Evolutionary conservation across 2,888 invertebrate genomes (phyloP).

Genomic region (Entomobrya multifasciata): DNA sequence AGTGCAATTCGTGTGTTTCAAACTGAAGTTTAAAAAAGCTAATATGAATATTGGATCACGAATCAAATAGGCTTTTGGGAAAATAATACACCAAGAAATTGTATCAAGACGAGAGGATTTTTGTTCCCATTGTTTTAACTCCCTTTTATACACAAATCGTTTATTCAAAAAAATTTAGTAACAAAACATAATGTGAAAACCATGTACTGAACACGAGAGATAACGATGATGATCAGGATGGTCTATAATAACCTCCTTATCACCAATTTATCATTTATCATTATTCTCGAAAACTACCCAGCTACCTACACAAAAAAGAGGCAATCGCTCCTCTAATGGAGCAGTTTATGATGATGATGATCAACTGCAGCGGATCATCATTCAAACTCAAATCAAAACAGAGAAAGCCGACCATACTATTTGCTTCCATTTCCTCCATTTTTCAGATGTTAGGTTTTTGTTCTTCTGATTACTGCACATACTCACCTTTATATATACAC

Average conservation of each 20-base stretch:
- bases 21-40: slow-evolving; percentile 10
- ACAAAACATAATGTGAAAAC: slow-evolving; percentile 33
- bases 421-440: neutral
- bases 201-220: slow-evolving; percentile 14
- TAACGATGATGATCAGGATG: slow-evolving; percentile 32
- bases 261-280: slow-evolving; percentile 64
- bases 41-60: slow-evolving; percentile 65
- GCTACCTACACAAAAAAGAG: slow-evolving; percentile 20
- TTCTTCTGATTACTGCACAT: slow-evolving; percentile 41
- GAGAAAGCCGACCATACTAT: slow-evolving; percentile 39
- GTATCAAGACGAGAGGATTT: neutral
- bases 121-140: too few relatives aligned
- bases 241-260: slow-evolving; percentile 52
- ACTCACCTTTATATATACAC: slow-evolving; percentile 45
- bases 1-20: neutral
- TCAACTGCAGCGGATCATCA: slow-evolving; percentile 27
- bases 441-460: too few relatives aligned
- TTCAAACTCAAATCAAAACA: slow-evolving; percentile 47
- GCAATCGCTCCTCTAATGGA: slow-evolving; percentile 57
- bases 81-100: slow-evolving; percentile 15
- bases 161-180: too few relatives aligned
- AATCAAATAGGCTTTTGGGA: slow-evolving; percentile 50
- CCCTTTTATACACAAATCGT: too few relatives aligned
- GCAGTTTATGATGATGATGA: slow-evolving; percentile 51
- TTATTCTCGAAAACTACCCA: slow-evolving; percentile 23